Evolutionary conservation across 1,140 invertebrate genomes (phyloP).

Genomic region (Limonius californicus): DNA sequence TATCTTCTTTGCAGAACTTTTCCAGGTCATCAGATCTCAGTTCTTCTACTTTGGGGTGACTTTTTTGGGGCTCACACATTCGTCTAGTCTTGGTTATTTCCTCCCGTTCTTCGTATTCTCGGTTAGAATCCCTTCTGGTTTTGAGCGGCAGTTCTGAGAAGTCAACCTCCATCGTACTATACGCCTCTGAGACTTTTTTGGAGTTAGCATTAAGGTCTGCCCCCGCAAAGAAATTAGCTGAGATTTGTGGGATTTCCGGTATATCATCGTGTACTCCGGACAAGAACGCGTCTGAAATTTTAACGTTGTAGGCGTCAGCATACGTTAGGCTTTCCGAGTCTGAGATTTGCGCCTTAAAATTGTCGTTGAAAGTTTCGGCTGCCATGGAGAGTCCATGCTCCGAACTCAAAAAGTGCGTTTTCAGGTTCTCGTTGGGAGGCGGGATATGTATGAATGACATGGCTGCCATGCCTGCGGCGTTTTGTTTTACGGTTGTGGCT

Average conservation of each 20-base stretch:
- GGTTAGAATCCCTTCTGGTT: conserved; percentile 35
- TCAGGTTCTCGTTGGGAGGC: not conserved
- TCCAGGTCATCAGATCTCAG: conserved; percentile 35
- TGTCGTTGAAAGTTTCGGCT: not conserved
- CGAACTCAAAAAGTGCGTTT: conserved; percentile 16
- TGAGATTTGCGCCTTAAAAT: not conserved
- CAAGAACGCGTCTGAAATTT: conserved; percentile 52
- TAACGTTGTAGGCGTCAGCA: conserved; percentile 37
- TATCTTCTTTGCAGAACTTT: conserved; percentile 46
- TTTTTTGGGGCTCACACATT: not conserved
- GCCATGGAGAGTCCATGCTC: not conserved
- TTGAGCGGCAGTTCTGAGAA: not conserved
- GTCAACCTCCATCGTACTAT: conserved; percentile 19
- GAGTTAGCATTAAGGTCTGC: conserved; percentile 4
- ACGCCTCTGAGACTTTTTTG: conserved; percentile 11
- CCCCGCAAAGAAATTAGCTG: not conserved
- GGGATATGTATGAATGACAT: conserved; percentile 15
- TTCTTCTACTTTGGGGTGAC: not conserved
- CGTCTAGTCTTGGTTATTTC: not conserved
- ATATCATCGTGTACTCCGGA: conserved; percentile 47
- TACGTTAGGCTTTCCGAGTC: not conserved
- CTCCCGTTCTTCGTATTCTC: conserved; percentile 38
- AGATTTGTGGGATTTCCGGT: not conserved
- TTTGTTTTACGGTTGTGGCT: conserved; percentile 16
- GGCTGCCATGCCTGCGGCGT: conserved; percentile 12